Evolutionary conservation across 2,113 vertebrate species (phyloP).

Genomic region (Genyomyrus donnyi): DNA sequence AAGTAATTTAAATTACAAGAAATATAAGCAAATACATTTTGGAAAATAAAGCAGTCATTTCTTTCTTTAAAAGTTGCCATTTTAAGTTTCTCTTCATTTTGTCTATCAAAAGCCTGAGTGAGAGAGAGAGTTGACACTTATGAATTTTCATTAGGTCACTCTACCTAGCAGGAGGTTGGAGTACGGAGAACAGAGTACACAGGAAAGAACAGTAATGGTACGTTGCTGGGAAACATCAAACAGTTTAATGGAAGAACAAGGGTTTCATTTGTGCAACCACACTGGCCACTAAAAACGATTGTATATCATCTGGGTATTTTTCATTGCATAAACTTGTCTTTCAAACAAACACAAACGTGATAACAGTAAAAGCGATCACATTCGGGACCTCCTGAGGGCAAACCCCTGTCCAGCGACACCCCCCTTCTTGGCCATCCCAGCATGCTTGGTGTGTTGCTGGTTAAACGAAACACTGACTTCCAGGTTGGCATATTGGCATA

Average conservation of each 20-base stretch:
- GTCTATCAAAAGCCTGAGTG: constrained; percentile 54
- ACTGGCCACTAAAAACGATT: constrained; percentile 78
- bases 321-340: constrained; percentile 63
- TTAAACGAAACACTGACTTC: constrained; percentile 71
- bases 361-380: constrained; percentile 64
- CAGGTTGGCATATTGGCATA: constrained; percentile 85
- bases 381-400: constrained; percentile 70
- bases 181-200: constrained; percentile 48
- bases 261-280: constrained; percentile 65
- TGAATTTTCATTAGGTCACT: constrained; percentile 65
- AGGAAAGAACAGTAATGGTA: constrained; percentile 60
- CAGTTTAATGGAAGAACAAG: constrained; percentile 44
- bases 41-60: constrained; percentile 62
- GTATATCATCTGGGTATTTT: constrained; percentile 71
- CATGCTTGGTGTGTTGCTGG: constrained; percentile 72
- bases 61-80: constrained; percentile 56
- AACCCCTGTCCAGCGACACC: constrained; percentile 50
- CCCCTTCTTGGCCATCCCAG: constrained; percentile 51
- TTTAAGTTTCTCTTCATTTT: constrained; percentile 64
- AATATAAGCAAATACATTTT: constrained; percentile 76
- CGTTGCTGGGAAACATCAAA: constrained; percentile 58
- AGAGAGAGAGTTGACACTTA: constrained; percentile 35
- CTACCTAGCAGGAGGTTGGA: constrained; percentile 64
- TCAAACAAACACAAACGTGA: constrained; percentile 43
- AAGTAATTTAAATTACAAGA: constrained; percentile 70